These are phyloP conservation scores for Ypsolopha sequella DNA, from an alignment of 2,888 invertebrate species.

Conservation along the genomic window DNA sequence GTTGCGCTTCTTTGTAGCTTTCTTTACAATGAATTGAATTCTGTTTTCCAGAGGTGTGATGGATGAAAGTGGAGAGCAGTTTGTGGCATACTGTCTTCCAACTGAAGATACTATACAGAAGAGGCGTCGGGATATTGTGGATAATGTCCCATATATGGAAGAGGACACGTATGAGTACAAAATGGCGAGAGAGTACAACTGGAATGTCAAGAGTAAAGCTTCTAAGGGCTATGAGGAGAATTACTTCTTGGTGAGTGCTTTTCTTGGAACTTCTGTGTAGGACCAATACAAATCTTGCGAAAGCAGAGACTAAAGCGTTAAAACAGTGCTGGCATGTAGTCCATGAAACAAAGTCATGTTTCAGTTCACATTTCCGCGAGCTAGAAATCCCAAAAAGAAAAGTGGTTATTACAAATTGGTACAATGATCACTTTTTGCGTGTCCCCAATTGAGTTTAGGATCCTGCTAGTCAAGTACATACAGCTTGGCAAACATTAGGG, in stretches of 20 bases:
- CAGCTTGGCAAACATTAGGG: no score
- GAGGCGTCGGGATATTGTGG: conserved; percentile 84
- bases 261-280: no score
- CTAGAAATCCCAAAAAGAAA: no score
- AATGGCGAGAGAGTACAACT: conserved; percentile 98
- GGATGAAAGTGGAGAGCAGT: conserved; percentile 99
- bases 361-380: no score
- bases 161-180: conserved; percentile 96
- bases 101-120: conserved; percentile 93
- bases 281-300: no score
- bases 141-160: conserved; percentile 84
- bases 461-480: no score
- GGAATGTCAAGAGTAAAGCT: conserved; percentile 98
- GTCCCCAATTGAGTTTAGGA: no score
- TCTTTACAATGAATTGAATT: not conserved
- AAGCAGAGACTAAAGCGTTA: no score
- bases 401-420: no score
- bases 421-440: no score
- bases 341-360: no score
- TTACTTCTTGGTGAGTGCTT: conserved; percentile 83
- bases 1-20: not conserved
- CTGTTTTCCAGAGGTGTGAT: conserved; percentile 90
- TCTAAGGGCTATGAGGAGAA: conserved; percentile 97
- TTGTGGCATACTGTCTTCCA: conserved; percentile 98
- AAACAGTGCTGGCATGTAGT: no score